These are phyloP conservation scores for Drosophila rellima DNA, from an alignment of 2,888 invertebrate species.

Conservation along the genomic window DNA sequence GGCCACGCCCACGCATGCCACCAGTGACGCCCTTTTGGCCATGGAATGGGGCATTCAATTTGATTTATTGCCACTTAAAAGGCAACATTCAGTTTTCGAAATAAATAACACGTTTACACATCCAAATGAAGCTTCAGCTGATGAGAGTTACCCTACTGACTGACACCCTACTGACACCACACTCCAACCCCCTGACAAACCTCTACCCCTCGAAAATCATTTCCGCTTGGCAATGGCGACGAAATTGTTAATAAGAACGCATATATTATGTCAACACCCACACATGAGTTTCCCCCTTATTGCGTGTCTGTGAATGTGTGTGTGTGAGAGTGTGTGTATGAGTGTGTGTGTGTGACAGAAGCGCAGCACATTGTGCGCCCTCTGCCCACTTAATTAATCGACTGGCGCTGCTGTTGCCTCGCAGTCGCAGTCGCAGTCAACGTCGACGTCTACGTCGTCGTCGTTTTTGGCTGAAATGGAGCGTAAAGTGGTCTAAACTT, in stretches of 20 bases:
- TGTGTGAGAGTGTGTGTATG: constrained; percentile 11
- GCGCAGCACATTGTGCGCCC: constrained; percentile 16
- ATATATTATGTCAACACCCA: constrained; percentile 76
- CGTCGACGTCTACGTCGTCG: constrained; percentile 2
- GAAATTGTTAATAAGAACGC: constrained; percentile 81
- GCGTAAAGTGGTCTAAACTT: constrained; percentile 28
- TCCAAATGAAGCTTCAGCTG: constrained; percentile 76
- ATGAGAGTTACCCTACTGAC: constrained; percentile 43
- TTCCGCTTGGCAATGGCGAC: constrained; percentile 61
- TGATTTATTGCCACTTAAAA: constrained; percentile 82
- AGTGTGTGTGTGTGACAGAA: constrained; percentile 6
- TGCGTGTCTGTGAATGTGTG: neutral
- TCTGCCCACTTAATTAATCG: constrained; percentile 67
- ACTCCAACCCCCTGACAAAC: neutral
- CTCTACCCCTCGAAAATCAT: constrained; percentile 27
- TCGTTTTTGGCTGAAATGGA: constrained; percentile 29
- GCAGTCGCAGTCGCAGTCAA: constrained; percentile 10
- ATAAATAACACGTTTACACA: constrained; percentile 82
- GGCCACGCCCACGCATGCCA: constrained; percentile 28
- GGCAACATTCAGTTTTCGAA: constrained; percentile 80
- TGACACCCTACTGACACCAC: neutral
- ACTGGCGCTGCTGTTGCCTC: constrained; percentile 44
- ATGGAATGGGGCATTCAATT: constrained; percentile 63
- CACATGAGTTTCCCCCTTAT: constrained; percentile 24
- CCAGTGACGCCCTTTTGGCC: constrained; percentile 27